phyloP scores from a whole-genome alignment of 2,797 vertebrate species.

The Danio kyathit region DNA sequence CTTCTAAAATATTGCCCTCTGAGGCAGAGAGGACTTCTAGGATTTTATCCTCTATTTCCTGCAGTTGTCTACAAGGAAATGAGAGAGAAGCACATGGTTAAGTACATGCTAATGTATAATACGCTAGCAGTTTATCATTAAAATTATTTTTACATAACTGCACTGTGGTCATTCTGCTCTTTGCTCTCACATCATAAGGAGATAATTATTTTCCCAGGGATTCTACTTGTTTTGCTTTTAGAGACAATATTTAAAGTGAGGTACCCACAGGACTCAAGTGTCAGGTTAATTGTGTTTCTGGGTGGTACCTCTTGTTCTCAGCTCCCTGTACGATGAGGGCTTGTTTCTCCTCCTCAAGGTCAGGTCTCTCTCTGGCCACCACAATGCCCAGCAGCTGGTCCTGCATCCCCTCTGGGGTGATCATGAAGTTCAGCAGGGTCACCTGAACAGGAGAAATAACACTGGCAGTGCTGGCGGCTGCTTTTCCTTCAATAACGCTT shows the following conservation, averaged over 20 bases:
- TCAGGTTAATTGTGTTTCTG: conserved; percentile 12
- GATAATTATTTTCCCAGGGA: neutral
- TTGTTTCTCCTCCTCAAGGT: conserved; percentile 92
- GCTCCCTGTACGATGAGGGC: conserved; percentile 89
- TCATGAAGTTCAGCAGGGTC: conserved; percentile 92
- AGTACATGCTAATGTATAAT: conserved; percentile 4
- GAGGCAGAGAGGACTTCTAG: conserved; percentile 90
- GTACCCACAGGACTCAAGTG: conserved; percentile 8
- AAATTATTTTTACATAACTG: neutral
- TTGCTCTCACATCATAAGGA: conserved; percentile 9
- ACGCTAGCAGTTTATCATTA: neutral
- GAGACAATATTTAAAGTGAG: neutral
- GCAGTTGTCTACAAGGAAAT: conserved; percentile 81
- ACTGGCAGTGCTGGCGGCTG: neutral
- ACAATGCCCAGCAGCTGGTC: conserved; percentile 93
- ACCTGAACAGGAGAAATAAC: conserved; percentile 75
- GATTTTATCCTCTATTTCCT: conserved; percentile 96
- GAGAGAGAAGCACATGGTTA: neutral
- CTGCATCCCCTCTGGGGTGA: conserved; percentile 90
- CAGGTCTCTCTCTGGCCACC: conserved; percentile 88
- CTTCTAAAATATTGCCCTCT: conserved; percentile 93
- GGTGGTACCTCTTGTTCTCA: conserved; percentile 89
- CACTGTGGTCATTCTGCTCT: neutral
- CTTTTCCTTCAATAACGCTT: neutral
- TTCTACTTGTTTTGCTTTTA: conserved; percentile 11